Base-by-base conservation (phyloP, 1,140 invertebrate species). In the Orchesella cincta region DNA sequence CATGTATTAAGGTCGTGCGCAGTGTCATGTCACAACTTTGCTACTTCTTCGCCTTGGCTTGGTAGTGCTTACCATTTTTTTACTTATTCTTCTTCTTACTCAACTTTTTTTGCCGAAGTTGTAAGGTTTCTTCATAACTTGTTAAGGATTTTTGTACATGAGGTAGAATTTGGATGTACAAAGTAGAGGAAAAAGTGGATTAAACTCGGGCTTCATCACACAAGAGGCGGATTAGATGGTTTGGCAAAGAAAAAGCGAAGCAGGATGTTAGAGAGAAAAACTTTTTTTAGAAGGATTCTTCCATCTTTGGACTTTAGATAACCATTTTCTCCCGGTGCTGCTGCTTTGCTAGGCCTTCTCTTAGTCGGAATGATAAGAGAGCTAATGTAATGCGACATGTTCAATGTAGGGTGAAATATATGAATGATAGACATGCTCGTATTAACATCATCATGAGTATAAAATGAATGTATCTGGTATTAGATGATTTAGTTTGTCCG, bases 171-270 rank as follows among this genome's bases (percentile, higher is more conserved):
- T 77, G 35, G 36, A 64, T 70, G 75, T 26, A 33, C 62, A 29
- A 76, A 76, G 62, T 75, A 33, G 64, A 36, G 71, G 67, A 76
- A 51, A 79, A 79, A 76, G 75, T 79, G 78, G 79, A 80, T 80
- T 80, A 78, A 80, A 80, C 77, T 80, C 79, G 52, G 76, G 76
- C 70, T 80, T 80, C 71, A 73, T 76, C 76, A 52, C 75, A 75
- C 70, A 73, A 67, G 51, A 74, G 76, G 62, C 74, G 76, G 79
- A 80, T 80, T 80, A 80, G 76, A 78, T 70, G 77, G 74, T 73
- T 72, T 74, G 35, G 73, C 51, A 73, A 75, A 71, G 73, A 73
- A 71, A 28, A 29, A 16, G 23, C 23, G 54, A 28, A 18, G 16
- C 5, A 8, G 26, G 23, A 18, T 14, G 54, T 16, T n/a, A 57